Conservation (phyloP, 2,888 invertebrate genomes). For the Netelia melanura region DNA sequence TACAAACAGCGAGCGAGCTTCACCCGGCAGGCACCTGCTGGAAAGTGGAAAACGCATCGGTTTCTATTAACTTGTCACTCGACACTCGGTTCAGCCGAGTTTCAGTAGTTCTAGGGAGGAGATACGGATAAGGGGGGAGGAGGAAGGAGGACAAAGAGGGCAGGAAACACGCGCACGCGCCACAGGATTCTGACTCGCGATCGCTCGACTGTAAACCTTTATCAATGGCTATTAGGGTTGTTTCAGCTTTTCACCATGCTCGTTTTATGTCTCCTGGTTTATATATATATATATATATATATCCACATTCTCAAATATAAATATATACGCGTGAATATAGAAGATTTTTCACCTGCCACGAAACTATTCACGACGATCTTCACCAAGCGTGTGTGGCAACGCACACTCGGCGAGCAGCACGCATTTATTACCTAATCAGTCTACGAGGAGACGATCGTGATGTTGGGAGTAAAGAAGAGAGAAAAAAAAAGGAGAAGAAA, state of each 20-base stretch:
- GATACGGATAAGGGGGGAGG: too few relatives aligned
- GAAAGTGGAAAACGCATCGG: slow-evolving; percentile 31
- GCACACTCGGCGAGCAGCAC: slow-evolving; percentile 48
- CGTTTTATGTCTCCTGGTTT: slow-evolving; percentile 1
- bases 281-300: neutral
- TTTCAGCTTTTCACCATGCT: slow-evolving; percentile 18
- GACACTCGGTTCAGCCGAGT: neutral
- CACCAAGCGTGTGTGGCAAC: slow-evolving; percentile 39
- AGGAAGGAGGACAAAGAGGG: neutral
- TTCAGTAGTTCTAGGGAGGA: neutral
- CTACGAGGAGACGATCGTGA: slow-evolving; percentile 29
- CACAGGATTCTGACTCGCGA: neutral
- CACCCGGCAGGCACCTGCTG: neutral
- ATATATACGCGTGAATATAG: slow-evolving; percentile 1
- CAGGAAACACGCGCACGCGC: slow-evolving; percentile 46
- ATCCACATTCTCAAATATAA: slow-evolving; percentile 18
- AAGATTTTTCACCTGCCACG: slow-evolving; percentile 67
- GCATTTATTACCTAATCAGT: slow-evolving; percentile 73
- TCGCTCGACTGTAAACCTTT: slow-evolving; percentile 21
- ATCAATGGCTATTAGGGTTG: slow-evolving; percentile 65
- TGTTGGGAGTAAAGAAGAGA: too few relatives aligned
- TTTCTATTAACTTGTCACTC: slow-evolving; percentile 47
- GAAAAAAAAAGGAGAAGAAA: slow-evolving; percentile 15
- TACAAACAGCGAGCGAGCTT: neutral
- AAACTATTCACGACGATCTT: slow-evolving; percentile 59